Evolutionary conservation across 1,140 invertebrate genomes (phyloP).

Genomic region (Cepaea nemoralis): DNA sequence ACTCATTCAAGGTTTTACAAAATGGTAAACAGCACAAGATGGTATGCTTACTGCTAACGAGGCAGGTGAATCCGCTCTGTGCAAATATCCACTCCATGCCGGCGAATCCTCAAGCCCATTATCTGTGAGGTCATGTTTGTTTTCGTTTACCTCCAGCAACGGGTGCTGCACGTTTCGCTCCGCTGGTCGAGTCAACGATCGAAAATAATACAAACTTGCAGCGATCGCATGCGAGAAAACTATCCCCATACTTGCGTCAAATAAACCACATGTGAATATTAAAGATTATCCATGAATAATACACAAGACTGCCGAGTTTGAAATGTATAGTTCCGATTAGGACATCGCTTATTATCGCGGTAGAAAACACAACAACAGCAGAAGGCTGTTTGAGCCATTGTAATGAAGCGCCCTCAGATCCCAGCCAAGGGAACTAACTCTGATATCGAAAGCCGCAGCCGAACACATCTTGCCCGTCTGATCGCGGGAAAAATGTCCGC

Average conservation of each 20-base stretch:
- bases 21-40: neutral
- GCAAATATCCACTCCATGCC: neutral
- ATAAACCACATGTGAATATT: neutral
- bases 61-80: neutral
- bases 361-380: neutral
- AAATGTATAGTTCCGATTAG: neutral
- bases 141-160: neutral
- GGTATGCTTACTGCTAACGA: slow-evolving; percentile 3
- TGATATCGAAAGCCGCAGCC: neutral
- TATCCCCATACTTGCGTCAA: neutral
- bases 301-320: neutral
- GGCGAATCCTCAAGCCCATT: neutral
- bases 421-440: neutral
- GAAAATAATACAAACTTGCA: slow-evolving; percentile 3
- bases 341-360: neutral
- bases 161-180: neutral
- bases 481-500: neutral
- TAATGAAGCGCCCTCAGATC: neutral
- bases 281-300: neutral
- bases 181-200: neutral
- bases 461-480: neutral
- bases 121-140: neutral
- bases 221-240: neutral
- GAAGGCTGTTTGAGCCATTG: neutral
- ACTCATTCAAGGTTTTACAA: too few relatives aligned